These are phyloP conservation scores for Pelusios castaneus DNA, from an alignment of 2,113 vertebrate genomes.

Conservation along the genomic window DNA sequence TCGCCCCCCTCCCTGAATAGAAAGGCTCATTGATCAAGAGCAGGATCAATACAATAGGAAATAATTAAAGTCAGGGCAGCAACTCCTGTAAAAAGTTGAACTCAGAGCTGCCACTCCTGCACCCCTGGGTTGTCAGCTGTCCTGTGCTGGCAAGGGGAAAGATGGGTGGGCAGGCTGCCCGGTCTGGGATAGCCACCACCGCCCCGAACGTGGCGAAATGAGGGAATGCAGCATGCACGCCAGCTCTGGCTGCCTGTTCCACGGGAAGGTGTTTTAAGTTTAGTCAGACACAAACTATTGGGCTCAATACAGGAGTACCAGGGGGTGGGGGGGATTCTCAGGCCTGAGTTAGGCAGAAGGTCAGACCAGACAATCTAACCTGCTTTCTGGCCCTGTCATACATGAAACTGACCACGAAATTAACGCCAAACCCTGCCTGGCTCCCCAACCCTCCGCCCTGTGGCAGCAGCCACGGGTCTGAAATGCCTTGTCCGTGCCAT, in stretches of 20 bases:
- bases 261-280: too few species aligned
- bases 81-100: neutral
- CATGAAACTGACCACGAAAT: neutral
- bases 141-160: neutral
- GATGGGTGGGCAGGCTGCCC: neutral
- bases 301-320: neutral
- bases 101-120: neutral
- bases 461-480: neutral
- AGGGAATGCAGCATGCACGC: too few species aligned
- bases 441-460: neutral
- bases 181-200: neutral
- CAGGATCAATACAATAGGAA: neutral
- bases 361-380: neutral
- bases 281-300: neutral
- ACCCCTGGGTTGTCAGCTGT: neutral
- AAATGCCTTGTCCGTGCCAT: too few species aligned
- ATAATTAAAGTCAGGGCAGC: neutral
- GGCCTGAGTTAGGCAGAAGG: neutral
- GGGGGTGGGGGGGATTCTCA: neutral
- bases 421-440: neutral
- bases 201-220: neutral
- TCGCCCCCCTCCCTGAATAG: slow-evolving; percentile 18
- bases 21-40: slow-evolving; percentile 58
- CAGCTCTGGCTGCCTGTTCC: too few species aligned
- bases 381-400: neutral